phyloP scores from a whole-genome alignment of 2,797 vertebrate genomes.

The Pagetopsis macropterus region DNA sequence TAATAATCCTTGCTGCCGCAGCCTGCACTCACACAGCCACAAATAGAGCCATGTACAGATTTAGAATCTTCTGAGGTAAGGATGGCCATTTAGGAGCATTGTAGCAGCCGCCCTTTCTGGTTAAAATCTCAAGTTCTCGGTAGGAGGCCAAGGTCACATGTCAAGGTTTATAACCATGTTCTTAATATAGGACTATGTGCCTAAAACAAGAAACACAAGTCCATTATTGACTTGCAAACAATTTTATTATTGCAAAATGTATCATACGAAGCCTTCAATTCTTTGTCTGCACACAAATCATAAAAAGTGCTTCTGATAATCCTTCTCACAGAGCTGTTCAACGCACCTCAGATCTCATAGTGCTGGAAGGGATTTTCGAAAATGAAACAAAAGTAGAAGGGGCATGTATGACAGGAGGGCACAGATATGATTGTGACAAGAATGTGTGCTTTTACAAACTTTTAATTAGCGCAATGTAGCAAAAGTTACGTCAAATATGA shows the following conservation, averaged over 20 bases:
- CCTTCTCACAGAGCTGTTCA: constrained; percentile 47
- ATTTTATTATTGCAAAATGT: constrained; percentile 80
- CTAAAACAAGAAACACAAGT: constrained; percentile 23
- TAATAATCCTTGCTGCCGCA: constrained; percentile 53
- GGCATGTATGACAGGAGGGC: constrained; percentile 24
- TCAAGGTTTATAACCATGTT: not conserved
- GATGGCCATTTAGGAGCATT: constrained; percentile 10
- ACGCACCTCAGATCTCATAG: constrained; percentile 43
- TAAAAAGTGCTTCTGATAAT: constrained; percentile 52
- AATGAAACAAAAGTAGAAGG: constrained; percentile 1
- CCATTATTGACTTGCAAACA: constrained; percentile 58
- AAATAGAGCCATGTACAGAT: constrained; percentile 36
- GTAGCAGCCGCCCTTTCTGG: not conserved
- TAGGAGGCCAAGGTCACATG: constrained; percentile 3
- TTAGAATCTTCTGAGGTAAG: constrained; percentile 36
- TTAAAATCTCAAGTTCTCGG: not conserved
- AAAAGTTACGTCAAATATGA: constrained; percentile 32
- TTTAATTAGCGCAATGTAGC: constrained; percentile 14
- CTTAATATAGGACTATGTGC: not conserved
- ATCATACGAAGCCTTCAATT: constrained; percentile 59
- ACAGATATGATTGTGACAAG: constrained; percentile 27
- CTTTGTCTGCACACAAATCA: constrained; percentile 63
- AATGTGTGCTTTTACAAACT: constrained; percentile 46
- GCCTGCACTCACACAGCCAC: not conserved
- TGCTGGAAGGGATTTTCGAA: constrained; percentile 14